Percentiles rank a stretch among this genome's conserved stretches.
Evolutionary conservation across 1,140 invertebrate genomes (phyloP).

Genomic region (Drosophila auraria): DNA sequence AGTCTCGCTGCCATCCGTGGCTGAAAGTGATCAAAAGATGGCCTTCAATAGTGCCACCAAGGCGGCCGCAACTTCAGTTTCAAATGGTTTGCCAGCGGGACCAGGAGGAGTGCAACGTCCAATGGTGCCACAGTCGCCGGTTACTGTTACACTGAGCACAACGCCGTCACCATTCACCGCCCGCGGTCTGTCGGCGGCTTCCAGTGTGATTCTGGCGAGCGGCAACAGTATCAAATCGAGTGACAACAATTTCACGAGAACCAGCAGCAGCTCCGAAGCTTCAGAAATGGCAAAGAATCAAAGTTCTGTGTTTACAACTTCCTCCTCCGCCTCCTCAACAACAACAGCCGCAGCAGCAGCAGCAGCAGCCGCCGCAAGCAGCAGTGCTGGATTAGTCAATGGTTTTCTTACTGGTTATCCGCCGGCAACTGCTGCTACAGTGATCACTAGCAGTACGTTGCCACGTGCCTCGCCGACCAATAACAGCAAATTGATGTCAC

Average conservation of each 20-base stretch:
- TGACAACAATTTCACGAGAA: constrained; percentile 21
- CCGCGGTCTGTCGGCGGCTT: constrained; percentile 20
- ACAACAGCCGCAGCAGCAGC: background rate
- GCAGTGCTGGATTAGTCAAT: constrained; percentile 46
- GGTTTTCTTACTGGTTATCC: constrained; percentile 60
- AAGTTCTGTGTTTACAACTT: background rate
- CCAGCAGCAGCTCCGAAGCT: background rate
- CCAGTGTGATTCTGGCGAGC: constrained; percentile 31
- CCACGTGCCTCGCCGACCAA: constrained; percentile 55
- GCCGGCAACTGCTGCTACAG: constrained; percentile 26
- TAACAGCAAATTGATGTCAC: constrained; percentile 40
- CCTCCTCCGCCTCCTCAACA: background rate
- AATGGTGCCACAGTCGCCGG: constrained; percentile 28
- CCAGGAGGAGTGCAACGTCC: constrained; percentile 22
- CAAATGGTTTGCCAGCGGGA: constrained; percentile 25
- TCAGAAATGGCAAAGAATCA: constrained; percentile 6
- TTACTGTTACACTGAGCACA: constrained; percentile 21
- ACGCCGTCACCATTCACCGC: constrained; percentile 25
- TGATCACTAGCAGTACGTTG: constrained; percentile 32
- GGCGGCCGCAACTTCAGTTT: constrained; percentile 7
- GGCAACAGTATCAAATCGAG: constrained; percentile 41
- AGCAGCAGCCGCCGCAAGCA: background rate
- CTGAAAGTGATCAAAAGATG: constrained; percentile 38
- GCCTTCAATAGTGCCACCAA: constrained; percentile 39
- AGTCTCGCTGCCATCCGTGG: background rate